Evolutionary conservation across 2,888 invertebrate genomes (phyloP).

Genomic region (Cacoxenus indagator): DNA sequence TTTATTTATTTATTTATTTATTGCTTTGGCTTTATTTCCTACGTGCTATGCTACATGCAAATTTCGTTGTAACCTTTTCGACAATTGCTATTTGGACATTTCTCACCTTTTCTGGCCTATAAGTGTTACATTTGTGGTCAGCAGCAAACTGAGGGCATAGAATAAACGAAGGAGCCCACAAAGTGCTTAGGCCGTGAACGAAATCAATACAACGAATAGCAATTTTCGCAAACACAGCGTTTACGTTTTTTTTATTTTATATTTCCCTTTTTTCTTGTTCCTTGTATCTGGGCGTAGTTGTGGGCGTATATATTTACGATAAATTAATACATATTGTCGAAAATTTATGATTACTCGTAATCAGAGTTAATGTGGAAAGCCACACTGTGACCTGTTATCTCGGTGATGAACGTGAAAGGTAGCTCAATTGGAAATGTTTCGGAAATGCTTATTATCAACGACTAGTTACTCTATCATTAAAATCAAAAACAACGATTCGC

Average conservation of each 20-base stretch:
- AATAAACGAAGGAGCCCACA: conserved; percentile 22
- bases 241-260: too few relatives aligned
- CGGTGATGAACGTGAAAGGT: not conserved
- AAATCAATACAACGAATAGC: conserved; percentile 12
- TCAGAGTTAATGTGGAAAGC: too few relatives aligned
- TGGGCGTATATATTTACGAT: too few relatives aligned
- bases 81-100: not conserved
- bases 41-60: conserved; percentile 10
- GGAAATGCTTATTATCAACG: conserved; percentile 17
- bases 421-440: conserved; percentile 11
- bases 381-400: not conserved
- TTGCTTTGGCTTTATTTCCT: not conserved
- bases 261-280: too few relatives aligned
- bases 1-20: not conserved
- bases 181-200: conserved; percentile 16
- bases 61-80: not conserved
- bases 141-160: conserved; percentile 41
- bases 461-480: conserved; percentile 21
- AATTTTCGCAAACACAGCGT: too few relatives aligned
- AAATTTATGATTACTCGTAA: too few relatives aligned
- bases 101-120: not conserved
- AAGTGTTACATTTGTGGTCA: conserved; percentile 30
- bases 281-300: too few relatives aligned
- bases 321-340: too few relatives aligned
- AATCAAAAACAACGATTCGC: too few relatives aligned